Base-by-base conservation (phyloP, 2,888 invertebrate genomes). In the Tachystola acroxantha region DNA sequence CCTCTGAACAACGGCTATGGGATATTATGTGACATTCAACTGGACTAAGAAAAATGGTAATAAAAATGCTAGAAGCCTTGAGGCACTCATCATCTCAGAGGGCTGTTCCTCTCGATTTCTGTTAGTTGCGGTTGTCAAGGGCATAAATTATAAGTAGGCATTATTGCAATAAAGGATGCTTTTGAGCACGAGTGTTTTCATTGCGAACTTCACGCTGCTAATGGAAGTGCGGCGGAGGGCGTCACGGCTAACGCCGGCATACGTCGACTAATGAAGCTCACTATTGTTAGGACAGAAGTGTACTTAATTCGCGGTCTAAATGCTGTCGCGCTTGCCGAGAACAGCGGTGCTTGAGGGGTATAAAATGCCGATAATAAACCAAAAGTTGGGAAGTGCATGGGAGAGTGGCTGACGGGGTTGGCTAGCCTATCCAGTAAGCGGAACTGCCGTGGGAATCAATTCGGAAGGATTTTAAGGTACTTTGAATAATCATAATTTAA, bases 241-340 rank as follows among this genome's bases (percentile, higher is more conserved):
- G 82, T 76, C 80, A 80, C 76, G 82, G 73, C 53, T 70, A 69
- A 68, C 74, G 79, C 74, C 66, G 73, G 69, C 84, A 76, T 78
- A 78, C 80, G 84, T 69, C 76, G 63, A 45, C 65, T 84, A 84
- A 85, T 84, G 82, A 84, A 84, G 68, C 68, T 55, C 64, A 69
- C 76, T 71, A 78, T 84, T 82, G 81, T 82, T 73, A 62, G 58
- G 62, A 61, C 61, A 71, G 66, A 68, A 82, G 80, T 69, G 74
- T 71, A 67, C 78, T 75, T 74, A 71, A 77, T 75, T 72, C 70
- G 69, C 59, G 69, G 66, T 62, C 56, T 63, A 63, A 67, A 67
- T 65, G 66, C 59, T 61, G 57, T 53, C 60, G 55, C 63, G 61
- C 50, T 56, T 49, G 50, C 56, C 57, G 57, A 49, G 46, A 52